Percentiles rank a stretch among this genome's conserved stretches.
Conservation (phyloP, 35 echinoderm and acorn worm genomes). For the Hemicentrotus pulcherrimus region DNA sequence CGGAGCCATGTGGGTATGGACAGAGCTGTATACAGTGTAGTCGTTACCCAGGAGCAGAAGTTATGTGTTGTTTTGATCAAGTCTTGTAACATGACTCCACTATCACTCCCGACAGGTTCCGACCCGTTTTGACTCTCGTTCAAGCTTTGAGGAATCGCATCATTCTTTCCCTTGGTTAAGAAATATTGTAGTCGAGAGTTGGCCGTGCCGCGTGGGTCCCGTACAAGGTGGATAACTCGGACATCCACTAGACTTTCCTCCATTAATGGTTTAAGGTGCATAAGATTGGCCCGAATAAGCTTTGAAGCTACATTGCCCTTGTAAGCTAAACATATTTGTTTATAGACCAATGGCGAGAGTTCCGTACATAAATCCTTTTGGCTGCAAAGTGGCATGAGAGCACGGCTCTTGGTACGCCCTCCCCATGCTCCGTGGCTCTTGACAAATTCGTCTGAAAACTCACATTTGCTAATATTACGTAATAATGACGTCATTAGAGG, state of each 20-base stretch:
- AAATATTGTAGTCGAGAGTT: slow-evolving; percentile 79
- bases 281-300: slow-evolving; percentile 72
- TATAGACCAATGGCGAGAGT: slow-evolving; percentile 23
- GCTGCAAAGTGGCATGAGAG: slow-evolving; percentile 50
- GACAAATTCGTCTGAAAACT: slow-evolving; percentile 56
- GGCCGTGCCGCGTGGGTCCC: slow-evolving; percentile 86
- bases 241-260: slow-evolving; percentile 62
- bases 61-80: not conserved
- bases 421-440: slow-evolving; percentile 60
- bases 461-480: slow-evolving; percentile 66
- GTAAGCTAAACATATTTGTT: slow-evolving; percentile 44
- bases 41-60: slow-evolving; percentile 74
- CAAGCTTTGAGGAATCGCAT: not conserved
- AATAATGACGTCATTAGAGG: slow-evolving; percentile 40
- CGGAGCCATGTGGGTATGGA: slow-evolving; percentile 69
- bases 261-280: slow-evolving; percentile 68
- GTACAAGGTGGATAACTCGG: slow-evolving; percentile 90
- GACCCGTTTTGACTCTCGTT: not conserved
- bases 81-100: not conserved
- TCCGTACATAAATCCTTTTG: slow-evolving; percentile 36
- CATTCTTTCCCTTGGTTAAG: not conserved
- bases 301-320: slow-evolving; percentile 67
- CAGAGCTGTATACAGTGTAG: slow-evolving; percentile 63
- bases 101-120: not conserved
- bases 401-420: slow-evolving; percentile 61